Conservation (phyloP, 2,888 invertebrate species). For the Temnothorax rugatulus region DNA sequence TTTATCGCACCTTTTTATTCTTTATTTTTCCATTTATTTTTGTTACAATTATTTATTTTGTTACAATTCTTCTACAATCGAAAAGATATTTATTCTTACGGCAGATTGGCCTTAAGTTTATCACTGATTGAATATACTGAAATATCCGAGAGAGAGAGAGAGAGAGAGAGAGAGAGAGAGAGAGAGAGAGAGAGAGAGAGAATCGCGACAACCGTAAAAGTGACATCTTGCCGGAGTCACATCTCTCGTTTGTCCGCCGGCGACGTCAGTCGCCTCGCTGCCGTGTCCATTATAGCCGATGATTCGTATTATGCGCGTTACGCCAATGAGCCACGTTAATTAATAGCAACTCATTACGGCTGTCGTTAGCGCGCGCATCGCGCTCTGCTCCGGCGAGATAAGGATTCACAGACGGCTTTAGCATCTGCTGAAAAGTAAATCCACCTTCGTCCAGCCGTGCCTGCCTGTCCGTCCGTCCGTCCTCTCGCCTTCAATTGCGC, state of each 20-base stretch:
- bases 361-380: constrained; percentile 55
- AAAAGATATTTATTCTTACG: background rate
- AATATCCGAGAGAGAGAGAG: background rate
- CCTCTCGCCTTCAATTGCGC: constrained; percentile 81
- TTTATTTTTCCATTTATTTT: background rate
- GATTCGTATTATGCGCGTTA: constrained; percentile 59
- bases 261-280: constrained; percentile 27
- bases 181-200: too few species aligned
- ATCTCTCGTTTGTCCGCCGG: constrained; percentile 34
- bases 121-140: constrained; percentile 4
- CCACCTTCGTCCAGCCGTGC: constrained; percentile 68
- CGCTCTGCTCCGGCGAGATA: constrained; percentile 66
- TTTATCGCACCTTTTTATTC: background rate
- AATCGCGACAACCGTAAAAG: constrained; percentile 20
- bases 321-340: constrained; percentile 57
- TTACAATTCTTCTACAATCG: background rate
- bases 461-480: constrained; percentile 57
- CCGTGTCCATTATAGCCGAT: constrained; percentile 60
- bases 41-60: background rate
- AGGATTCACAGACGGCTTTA: constrained; percentile 64
- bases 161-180: too few species aligned
- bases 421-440: constrained; percentile 73
- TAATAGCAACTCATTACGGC: constrained; percentile 62
- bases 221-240: constrained; percentile 26
- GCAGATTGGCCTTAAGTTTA: background rate